Evolutionary conservation across 1,140 invertebrate genomes (phyloP), one percentile per base, ranked within the genome.

Genomic region (Nephila pilipes): DNA sequence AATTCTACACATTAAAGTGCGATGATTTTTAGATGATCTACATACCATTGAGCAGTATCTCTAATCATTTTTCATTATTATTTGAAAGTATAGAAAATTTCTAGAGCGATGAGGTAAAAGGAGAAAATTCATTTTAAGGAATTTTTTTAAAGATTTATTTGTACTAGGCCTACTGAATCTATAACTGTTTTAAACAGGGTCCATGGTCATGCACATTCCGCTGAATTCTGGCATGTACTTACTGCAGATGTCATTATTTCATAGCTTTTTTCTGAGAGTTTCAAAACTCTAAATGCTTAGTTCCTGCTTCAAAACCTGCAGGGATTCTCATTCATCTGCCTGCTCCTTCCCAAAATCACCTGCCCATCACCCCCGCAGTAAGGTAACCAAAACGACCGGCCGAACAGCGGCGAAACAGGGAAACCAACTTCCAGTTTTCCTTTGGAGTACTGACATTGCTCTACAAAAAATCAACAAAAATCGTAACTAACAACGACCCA

Each of bases 191-290:
- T 20, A 79, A 90, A 90, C 63, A 90, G 75, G 54, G 54, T 57
- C 65, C 20, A 25, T 58, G 88, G 29, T 79, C 69, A 80, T 90
- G 88, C 88, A 85, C 54, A 55, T 79, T 46, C 36, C 55, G 65
- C 25, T 32, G 54, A 55, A 75, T 79, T 79, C 46, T 90, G 69
- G 57, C 75, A 46, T 60, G 36, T 93, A 93, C 92, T 93, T 75
- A 93, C 92, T 93, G 87, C 92, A 93, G 92, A 93, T 93, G 92
- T 93, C 92, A 93, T 93, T 93, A 93, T 93, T 93, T 93, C 92
- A 93, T 93, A 88, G 92, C 87, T 88, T 93, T 87, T 58, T 93
- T 57, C 36, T 89, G 36, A 81, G 87, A 93, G 69, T 93, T 81
- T 81, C 75, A 65, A 69, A 93, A 83, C 92, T 69, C 92, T 55